These are phyloP conservation scores for Sinotaia quadrata DNA, from an alignment of 2,888 invertebrate genomes.

Conservation along the genomic window DNA sequence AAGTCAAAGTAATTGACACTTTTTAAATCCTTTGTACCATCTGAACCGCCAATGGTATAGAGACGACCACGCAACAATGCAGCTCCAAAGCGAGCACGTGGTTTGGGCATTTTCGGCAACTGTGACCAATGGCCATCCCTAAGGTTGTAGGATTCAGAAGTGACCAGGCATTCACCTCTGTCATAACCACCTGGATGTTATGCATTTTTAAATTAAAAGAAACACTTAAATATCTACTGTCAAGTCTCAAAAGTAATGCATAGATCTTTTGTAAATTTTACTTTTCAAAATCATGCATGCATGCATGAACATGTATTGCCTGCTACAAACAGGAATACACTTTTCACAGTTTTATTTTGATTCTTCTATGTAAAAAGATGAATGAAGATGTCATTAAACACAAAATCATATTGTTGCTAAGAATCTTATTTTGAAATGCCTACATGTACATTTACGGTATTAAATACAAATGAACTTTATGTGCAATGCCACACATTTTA, in stretches of 20 bases:
- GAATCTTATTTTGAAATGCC: no score
- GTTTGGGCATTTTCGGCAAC: constrained; percentile 81
- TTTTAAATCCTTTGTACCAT: constrained; percentile 86
- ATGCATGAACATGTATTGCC: no score
- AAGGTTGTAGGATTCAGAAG: constrained; percentile 84
- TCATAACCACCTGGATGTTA: constrained; percentile 35
- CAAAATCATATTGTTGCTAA: no score
- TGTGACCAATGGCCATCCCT: constrained; percentile 80
- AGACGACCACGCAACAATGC: constrained; percentile 80
- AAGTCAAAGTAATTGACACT: constrained; percentile 80
- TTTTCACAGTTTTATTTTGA: no score
- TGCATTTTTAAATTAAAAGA: not conserved
- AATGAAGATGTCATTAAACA: no score
- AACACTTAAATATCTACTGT: not conserved
- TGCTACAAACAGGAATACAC: no score
- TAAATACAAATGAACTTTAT: no score
- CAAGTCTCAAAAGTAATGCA: not conserved
- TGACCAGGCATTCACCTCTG: constrained; percentile 73
- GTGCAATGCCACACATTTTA: no score
- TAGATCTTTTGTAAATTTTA: no score
- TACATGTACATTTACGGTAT: no score
- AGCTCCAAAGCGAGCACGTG: constrained; percentile 85
- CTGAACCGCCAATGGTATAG: constrained; percentile 85
- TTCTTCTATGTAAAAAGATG: no score
- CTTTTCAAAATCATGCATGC: no score